A percentile compares a stretch with the other conserved stretches of the same genome.
Evolutionary conservation across 1,140 invertebrate species (phyloP).

Genomic region (Nomia melanderi): DNA sequence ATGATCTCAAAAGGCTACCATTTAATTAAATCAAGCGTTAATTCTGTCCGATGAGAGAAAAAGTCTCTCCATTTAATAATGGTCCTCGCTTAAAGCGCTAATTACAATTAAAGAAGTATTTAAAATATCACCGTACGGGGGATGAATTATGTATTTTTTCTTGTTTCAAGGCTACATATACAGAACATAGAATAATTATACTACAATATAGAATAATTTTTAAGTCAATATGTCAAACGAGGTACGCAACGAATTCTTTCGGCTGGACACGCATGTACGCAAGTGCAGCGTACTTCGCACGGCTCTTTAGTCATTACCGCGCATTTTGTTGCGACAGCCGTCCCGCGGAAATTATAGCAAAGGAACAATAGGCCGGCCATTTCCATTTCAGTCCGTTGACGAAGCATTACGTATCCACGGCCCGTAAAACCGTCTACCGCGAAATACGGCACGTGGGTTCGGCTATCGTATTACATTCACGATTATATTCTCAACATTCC

Average conservation of each 20-base stretch:
- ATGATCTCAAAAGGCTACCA: no score
- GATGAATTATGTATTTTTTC: no score
- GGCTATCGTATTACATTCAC: not conserved
- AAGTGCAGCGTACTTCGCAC: not conserved
- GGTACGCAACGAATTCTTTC: not conserved
- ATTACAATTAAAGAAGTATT: no score
- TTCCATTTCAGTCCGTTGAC: constrained; percentile 4
- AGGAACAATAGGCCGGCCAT: constrained; percentile 31
- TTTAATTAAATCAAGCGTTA: no score
- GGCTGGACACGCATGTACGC: not conserved
- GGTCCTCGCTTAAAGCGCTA: no score
- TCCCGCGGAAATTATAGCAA: constrained; percentile 25
- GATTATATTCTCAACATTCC: no score
- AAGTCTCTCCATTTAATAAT: no score
- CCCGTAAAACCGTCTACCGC: not conserved
- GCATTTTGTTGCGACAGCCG: constrained; percentile 28
- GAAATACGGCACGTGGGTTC: not conserved
- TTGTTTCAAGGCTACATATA: no score
- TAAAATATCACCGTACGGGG: no score
- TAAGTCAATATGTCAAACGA: not conserved
- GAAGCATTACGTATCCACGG: constrained; percentile 3
- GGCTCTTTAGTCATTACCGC: constrained; percentile 21
- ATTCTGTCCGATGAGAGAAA: no score
- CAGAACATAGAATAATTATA: not conserved
- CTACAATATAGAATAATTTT: not conserved